Base-by-base conservation (phyloP, 2,888 invertebrate species). In the Sialis fuliginosa region DNA sequence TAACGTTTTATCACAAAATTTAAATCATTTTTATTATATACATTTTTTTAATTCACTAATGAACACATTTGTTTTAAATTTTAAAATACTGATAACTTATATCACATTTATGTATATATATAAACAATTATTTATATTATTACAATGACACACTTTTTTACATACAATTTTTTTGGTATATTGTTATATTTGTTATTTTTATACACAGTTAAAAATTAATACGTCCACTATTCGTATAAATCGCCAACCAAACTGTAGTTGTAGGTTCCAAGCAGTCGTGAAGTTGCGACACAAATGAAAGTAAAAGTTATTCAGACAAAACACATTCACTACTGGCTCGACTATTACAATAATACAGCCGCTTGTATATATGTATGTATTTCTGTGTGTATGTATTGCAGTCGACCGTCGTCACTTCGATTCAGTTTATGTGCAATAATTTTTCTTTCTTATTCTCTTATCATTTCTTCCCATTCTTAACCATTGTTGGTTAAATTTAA, bases 261-360 rank as follows among this genome's bases (percentile, higher is more conserved):
- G 22, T 22, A 22, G 22, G 22, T 22, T 33, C 43, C 13, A 32
- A 33, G 12, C 33, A 43, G 33, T 32, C 32, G 60, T 62, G 53
- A 57, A 57, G 59, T 65, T 65, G 63, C 65, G 64, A 62, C 64
- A 65, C 64, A 62, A 65, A 65, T 65, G 65, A 66, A 66, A 66
- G 66, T 66, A 66, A 66, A 66, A 66, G 66, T 66, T 62, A 65
- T 59, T 54, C 50, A 49, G 51, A 40, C 42, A 37, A 33, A 32
- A 48, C 47, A 52, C 49, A 51, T 50, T 52, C 51, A 50, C 52
- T 50, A 48, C 51, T 49, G 44, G 32, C 46, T 46, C 46, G 22
- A 22, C 22, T 22, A 22, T 22, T 22, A 22, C 22, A 22, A 22
- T 22, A 22, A 22, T 22, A 22, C 22, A 22, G 22, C 22, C 22